Evolutionary conservation across 2,888 invertebrate species (phyloP), one percentile per base, ranked within the genome.

Genomic region (Acrobeloides nanus): DNA sequence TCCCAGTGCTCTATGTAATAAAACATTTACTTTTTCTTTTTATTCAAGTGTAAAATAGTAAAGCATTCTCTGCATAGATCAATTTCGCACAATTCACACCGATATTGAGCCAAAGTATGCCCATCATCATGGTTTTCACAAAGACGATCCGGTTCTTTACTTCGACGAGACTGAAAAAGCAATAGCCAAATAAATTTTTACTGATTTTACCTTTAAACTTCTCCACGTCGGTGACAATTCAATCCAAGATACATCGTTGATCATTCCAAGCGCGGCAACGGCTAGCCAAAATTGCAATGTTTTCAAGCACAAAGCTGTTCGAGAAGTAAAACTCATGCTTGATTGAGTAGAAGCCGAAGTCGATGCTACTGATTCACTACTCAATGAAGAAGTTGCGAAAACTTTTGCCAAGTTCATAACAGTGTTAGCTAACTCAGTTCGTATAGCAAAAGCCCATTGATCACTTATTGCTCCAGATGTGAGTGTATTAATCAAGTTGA

Each of bases 121-220:
- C 68, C 69, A 74, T 97, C 95, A 73, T 97, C 95, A 75, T 97
- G 95, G 76, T 97, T 97, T 41, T 83, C 84, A 77, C 95, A 97
- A 56, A 85, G 83, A 3, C 60, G 56, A 4, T 61, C 57, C 1
- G 64, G 64, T 35, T 62, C 62, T 21, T 73, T 68, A 17, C 54
- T 42, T 17, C 46, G 33, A 4, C 52, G 39, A 26, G 43, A 48
- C 45, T 62, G 44, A 47, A 45, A 32, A 20, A n/a, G 15, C 17
- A 44, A 42, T 15, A 44, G 1, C 12, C n/a, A 46, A 45, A 43
- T 23, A 39, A 21, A 4, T 8, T 8, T 8, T 42, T 40, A 42
- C 21, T 49, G 29, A 41, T 23, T 20, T 37, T 15, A 50, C 53
- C 25, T 59, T 50, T 38, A 61, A 17, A 12, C 26, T 38, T 26